Base-by-base conservation (phyloP, 1,140 invertebrate genomes). In the Triops longicaudatus region DNA sequence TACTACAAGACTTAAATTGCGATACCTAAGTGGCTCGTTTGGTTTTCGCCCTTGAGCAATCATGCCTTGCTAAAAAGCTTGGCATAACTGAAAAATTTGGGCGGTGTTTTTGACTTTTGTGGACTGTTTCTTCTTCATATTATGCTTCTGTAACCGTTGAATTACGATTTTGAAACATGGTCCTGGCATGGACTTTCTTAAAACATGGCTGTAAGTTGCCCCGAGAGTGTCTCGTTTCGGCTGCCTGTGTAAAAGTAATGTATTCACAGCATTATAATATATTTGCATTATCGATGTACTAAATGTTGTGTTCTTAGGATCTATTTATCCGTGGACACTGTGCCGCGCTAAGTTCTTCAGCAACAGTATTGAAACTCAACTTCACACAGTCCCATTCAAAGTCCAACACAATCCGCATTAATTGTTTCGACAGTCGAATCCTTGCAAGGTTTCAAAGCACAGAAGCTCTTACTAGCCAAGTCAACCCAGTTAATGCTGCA, bases 201-300 rank as follows among this genome's bases (percentile, higher is more conserved):
- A 63, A 63, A 22, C 50, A 63, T 63, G 50, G 50, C 50, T 63
- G 50, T 63, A 63, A 63, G 17, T 63, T 63, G n/a, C 50, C 50
- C 7, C 14, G 50, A 10, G 50, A 22, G 5, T 10, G 10, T 17
- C 14, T 63, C 17, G 50, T 17, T 6, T 63, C 50, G 17, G 22
- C 50, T 22, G 9, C 17, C 7, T 37, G 31, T 7, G 31, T 37
- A 37, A 37, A 37, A 37, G 50, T 63, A 22, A 63, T n/a, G n/a
- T n/a, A n/a, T n/a, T 63, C 14, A 22, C 17, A 37, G 2, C 7
- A 6, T 63, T 14, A 63, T 17, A 12, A 14, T 63, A 63, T 63
- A 17, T 44, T 44, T 44, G 5, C 4, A 5, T n/a, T 63, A 22
- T 0, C 14, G 0, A 63, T 6, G 17, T 3, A 63, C 10, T 22